phyloP scores from a whole-genome alignment of 2,113 vertebrate species.

The Gadus chalcogrammus region DNA sequence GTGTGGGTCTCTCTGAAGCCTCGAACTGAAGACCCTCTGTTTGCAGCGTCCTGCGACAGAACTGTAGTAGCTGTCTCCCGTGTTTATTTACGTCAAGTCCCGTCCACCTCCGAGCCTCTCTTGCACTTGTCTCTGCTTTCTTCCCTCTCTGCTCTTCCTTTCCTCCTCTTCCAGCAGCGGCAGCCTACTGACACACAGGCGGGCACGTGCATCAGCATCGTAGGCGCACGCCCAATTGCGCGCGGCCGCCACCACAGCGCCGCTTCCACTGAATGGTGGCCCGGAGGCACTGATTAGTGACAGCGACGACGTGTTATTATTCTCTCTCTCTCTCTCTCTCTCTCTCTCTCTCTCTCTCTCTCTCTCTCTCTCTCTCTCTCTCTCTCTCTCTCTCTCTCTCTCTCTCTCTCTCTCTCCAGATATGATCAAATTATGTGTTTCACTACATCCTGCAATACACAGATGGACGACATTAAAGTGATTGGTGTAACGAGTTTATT shows the following conservation, averaged over 20 bases:
- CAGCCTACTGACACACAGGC: slow-evolving; percentile 12
- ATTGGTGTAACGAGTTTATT: slow-evolving; percentile 1
- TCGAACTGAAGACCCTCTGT: not conserved
- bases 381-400: too few species aligned
- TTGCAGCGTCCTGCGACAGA: slow-evolving; percentile 20
- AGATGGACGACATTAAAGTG: slow-evolving; percentile 43
- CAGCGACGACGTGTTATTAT: too few species aligned
- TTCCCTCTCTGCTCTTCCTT: too few species aligned
- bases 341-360: too few species aligned
- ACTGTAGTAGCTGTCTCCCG: slow-evolving; percentile 11
- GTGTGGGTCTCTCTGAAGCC: not conserved
- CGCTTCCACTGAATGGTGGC: not conserved
- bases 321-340: too few species aligned
- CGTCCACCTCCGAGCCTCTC: slow-evolving; percentile 28
- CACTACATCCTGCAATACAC: slow-evolving; percentile 7
- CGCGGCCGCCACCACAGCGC: slow-evolving; percentile 18
- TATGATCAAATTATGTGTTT: not conserved
- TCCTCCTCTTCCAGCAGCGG: too few species aligned
- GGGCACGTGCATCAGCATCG: slow-evolving; percentile 49
- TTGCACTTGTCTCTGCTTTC: slow-evolving; percentile 44
- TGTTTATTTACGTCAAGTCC: slow-evolving; percentile 48
- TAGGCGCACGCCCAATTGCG: not conserved
- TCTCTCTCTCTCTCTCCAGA: too few species aligned
- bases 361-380: too few species aligned
- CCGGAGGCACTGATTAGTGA: too few species aligned